Base-by-base conservation (phyloP, 2,797 vertebrate species). In the Acipenser oxyrinchus region DNA sequence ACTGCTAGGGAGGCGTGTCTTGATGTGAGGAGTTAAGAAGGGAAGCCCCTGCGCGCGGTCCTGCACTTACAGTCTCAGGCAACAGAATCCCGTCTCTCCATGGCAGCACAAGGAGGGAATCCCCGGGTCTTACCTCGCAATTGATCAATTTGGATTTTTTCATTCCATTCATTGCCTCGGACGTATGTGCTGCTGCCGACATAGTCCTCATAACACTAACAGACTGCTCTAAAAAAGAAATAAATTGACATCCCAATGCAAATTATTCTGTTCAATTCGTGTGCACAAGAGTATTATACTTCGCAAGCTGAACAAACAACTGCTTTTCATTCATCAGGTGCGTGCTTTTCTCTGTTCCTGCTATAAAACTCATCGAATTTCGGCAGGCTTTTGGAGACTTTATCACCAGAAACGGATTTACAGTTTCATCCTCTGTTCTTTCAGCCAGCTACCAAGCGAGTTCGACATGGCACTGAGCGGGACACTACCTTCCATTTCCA, bases 401-500 rank as follows among this genome's bases (percentile, higher is more conserved):
- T 55, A 10, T 55, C 23, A 37, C 23, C 2, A 37, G 23, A 37
- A 37, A 65, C 51, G 55, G 61, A 65, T 69, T 67, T 65, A 62
- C 62, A 60, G 48, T 62, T 5, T 55, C 52, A 12, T 63, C 13
- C 62, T 48, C 55, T 78, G 49, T 66, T 69, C 70, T 73, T 80
- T 70, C 87, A 95, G 94, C 93, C 93, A 94, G 87, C 93, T 93
- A 83, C 88, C 90, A 80, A 93, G 91, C 87, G 95, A 95, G 82
- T 91, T 91, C 79, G 94, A 96, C 83, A 98, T 98, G 96, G 94
- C 95, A 77, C 89, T 98, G 87, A 92, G 93, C 79, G 90, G 93
- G 74, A 93, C 95, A 6, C 91, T 96, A 75, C 96, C 95, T 23
- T 95, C 95, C 71, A 96, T 98, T 81, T 90, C 95, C 80, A 95